Evolutionary conservation across 2,888 invertebrate species (phyloP).

Genomic region (Enoplolaimus lenunculus): DNA sequence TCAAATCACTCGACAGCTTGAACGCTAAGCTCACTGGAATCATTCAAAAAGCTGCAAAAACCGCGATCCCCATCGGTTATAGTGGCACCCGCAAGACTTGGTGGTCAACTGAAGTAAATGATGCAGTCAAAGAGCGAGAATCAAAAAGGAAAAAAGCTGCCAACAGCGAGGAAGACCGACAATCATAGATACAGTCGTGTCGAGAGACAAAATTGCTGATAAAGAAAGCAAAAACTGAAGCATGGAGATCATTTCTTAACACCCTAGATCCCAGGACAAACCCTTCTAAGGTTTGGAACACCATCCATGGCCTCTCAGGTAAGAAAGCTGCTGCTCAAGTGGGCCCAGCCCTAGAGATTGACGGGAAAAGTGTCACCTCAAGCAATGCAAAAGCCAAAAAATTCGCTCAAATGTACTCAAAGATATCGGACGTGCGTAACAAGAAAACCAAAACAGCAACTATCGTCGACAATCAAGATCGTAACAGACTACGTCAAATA

Average conservation of each 20-base stretch:
- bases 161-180: not conserved
- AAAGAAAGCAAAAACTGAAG: not conserved
- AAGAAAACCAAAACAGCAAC: no score
- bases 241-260: not conserved
- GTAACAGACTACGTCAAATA: no score
- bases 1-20: no score
- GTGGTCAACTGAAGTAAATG: not conserved
- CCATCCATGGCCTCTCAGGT: not conserved
- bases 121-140: not conserved
- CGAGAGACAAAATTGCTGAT: not conserved
- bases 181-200: not conserved
- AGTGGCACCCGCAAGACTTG: not conserved
- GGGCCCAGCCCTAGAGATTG: not conserved
- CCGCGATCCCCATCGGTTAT: not conserved
- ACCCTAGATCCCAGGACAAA: not conserved
- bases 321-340: no score
- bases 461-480: no score
- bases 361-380: not conserved
- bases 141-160: not conserved
- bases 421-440: no score
- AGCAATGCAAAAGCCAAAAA: constrained; percentile 3
- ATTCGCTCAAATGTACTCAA: not conserved
- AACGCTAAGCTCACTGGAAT: not conserved
- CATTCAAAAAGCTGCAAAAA: not conserved
- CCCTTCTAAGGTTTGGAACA: not conserved